These are phyloP conservation scores for Tipula confusa DNA, from an alignment of 2,888 invertebrate species.

Conservation along the genomic window DNA sequence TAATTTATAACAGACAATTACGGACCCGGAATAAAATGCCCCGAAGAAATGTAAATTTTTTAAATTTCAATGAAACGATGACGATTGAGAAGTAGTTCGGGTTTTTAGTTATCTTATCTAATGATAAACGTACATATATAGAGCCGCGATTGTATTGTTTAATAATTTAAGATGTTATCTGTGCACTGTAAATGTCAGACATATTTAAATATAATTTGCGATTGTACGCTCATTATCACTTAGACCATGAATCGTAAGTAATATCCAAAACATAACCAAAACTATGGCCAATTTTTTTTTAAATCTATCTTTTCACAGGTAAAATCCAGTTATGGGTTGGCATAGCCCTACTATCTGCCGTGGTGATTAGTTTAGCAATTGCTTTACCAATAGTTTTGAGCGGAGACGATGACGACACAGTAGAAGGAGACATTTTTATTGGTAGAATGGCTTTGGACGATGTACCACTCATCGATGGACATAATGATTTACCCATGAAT, in stretches of 20 bases:
- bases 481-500: slow-evolving; percentile 53
- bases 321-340: not conserved
- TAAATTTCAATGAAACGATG: no score
- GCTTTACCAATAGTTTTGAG: not conserved
- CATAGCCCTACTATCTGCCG: not conserved
- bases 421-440: not conserved
- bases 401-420: not conserved
- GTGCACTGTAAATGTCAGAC: no score
- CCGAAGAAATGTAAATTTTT: no score
- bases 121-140: not conserved
- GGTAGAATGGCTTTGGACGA: slow-evolving; percentile 33
- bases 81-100: no score
- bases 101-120: no score
- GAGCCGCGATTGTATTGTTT: no score
- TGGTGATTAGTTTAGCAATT: not conserved
- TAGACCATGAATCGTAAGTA: not conserved
- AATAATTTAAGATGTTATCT: no score
- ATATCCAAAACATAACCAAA: not conserved
- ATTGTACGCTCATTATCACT: not conserved
- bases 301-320: not conserved
- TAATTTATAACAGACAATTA: no score
- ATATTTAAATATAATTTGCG: no score
- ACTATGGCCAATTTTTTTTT: not conserved
- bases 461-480: slow-evolving; percentile 38
- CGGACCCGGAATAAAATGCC: no score